A percentile compares a stretch with the other conserved stretches of the same genome.
phyloP scores from a whole-genome alignment of 1,140 invertebrate genomes.

The Melipona quadrifasciata region DNA sequence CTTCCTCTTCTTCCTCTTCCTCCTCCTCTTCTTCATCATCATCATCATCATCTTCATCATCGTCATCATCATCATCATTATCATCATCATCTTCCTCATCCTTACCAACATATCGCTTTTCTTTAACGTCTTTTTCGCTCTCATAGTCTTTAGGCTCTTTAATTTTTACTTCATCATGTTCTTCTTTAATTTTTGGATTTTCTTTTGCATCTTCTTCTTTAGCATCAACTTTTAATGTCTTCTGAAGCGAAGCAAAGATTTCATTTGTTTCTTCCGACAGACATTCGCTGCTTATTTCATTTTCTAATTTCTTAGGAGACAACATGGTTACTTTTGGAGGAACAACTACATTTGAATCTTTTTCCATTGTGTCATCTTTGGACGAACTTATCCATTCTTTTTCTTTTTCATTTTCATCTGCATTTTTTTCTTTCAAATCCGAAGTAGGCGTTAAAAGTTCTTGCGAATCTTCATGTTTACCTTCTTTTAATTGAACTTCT shows the following conservation, averaged over 20 bases:
- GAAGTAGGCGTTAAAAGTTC: background rate
- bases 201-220: background rate
- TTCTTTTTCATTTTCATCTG: slow-evolving; percentile 43
- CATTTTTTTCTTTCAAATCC: background rate
- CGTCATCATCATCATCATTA: background rate
- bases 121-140: background rate
- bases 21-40: slow-evolving; percentile 13
- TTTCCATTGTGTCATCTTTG: slow-evolving; percentile 7
- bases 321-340: background rate
- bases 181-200: background rate
- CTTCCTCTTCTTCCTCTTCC: slow-evolving; percentile 59
- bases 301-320: slow-evolving; percentile 51
- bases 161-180: background rate
- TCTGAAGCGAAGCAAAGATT: background rate
- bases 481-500: background rate
- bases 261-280: background rate
- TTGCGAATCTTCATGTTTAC: background rate
- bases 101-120: background rate
- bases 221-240: background rate
- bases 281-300: slow-evolving; percentile 35
- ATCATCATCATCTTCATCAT: slow-evolving; percentile 11
- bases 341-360: slow-evolving; percentile 4
- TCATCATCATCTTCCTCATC: slow-evolving; percentile 32
- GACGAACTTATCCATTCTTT: slow-evolving; percentile 49
- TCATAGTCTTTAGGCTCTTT: slow-evolving; percentile 6